A percentile compares a stretch with the other conserved stretches of the same genome.
These are phyloP conservation scores for Chalcis sispes DNA, from an alignment of 2,888 invertebrate species.

Conservation along the genomic window DNA sequence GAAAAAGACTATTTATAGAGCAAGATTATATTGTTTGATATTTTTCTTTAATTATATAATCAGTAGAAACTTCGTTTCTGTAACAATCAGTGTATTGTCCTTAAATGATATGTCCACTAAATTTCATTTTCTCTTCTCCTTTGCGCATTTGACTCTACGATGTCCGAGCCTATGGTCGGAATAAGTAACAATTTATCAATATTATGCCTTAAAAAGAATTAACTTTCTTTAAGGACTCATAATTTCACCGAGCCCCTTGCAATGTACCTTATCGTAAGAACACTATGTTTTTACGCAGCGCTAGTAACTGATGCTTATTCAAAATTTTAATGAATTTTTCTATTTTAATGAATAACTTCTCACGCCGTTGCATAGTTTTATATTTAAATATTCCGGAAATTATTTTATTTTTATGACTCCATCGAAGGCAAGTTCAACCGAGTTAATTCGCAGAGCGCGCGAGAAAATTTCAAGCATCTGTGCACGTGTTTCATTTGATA, in stretches of 20 bases:
- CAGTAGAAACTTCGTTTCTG: constrained; percentile 75
- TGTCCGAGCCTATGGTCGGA: constrained; percentile 60
- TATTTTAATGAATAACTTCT: background rate
- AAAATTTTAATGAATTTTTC: constrained; percentile 26
- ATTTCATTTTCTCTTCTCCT: constrained; percentile 62
- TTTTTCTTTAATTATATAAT: constrained; percentile 55
- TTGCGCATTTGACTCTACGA: constrained; percentile 16
- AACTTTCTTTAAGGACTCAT: constrained; percentile 62
- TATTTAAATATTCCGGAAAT: constrained; percentile 24
- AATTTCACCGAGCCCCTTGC: constrained; percentile 59
- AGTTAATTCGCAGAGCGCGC: constrained; percentile 22
- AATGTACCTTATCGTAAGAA: constrained; percentile 23
- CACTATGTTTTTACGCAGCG: constrained; percentile 53
- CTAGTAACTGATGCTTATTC: constrained; percentile 66
- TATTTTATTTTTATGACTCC: constrained; percentile 11
- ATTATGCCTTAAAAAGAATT: constrained; percentile 63
- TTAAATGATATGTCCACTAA: constrained; percentile 76
- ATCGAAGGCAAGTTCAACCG: constrained; percentile 42
- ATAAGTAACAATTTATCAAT: constrained; percentile 53
- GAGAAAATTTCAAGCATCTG: constrained; percentile 33
- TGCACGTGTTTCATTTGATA: constrained; percentile 49
- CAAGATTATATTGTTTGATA: constrained; percentile 45
- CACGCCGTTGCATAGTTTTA: constrained; percentile 17
- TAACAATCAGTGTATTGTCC: constrained; percentile 72
- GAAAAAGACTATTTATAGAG: constrained; percentile 41